Evolutionary conservation across 1,140 invertebrate genomes (phyloP), one percentile per base, ranked within the genome.

Genomic region (Saccostrea echinata): DNA sequence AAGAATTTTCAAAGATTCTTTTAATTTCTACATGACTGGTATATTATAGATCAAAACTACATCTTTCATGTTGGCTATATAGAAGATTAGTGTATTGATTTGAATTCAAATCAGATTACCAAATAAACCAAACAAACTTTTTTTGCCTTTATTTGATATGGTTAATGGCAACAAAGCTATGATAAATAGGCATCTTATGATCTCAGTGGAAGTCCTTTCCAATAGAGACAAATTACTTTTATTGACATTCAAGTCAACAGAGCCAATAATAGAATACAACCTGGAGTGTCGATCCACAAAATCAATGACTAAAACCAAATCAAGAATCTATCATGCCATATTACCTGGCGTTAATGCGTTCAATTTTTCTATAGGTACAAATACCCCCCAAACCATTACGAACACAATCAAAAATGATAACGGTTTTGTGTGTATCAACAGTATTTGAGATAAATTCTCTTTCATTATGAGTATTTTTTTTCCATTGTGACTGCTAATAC

Each of bases 161-260:
- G 16, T 76, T 76, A 30, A 76, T 71, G 27, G 68, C 68, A 30
- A 71, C 68, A 27, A 8, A 71, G 30, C 68, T 71, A 71, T 33
- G 68, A 33, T 71, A 16, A 71, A 30, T 71, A 71, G 68, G 68
- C 68, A 71, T 71, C 68, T 71, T 71, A 71, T 71, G 68, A 30
- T 18, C 27, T 9, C 27, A 71, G 68, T 71, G 11, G 27, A 16
- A 71, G 13, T 12, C 24, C 2, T 33, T 76, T 76, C 30, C 68
- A 76, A 27, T 16, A 30, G 68, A 76, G 12, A 76, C 27, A 76
- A 76, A 76, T 76, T 76, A 76, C 24, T 18, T 76, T 27, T 76
- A 33, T 76, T 33, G 68, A 76, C 30, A 30, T 30, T 76, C 27
- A 76, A 35, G 68, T 16, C 24, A 76, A 76, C 68, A 76, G 68